phyloP scores from a whole-genome alignment of 2,113 vertebrate genomes.

The Salvelinus fontinalis region DNA sequence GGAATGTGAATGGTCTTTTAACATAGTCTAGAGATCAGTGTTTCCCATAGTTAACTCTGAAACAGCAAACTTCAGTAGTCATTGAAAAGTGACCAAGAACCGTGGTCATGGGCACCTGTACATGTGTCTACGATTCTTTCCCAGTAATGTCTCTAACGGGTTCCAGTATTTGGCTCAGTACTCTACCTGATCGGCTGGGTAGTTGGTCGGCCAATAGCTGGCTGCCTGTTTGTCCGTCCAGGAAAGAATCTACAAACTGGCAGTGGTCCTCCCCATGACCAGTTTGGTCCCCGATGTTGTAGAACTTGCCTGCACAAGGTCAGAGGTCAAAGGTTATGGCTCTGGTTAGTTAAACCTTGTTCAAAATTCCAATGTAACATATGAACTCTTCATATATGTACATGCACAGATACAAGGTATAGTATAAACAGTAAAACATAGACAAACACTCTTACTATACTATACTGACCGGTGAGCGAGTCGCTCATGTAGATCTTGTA shows the following conservation, averaged over 20 bases:
- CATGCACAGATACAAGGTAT: neutral
- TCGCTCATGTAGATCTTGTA: conserved; percentile 99
- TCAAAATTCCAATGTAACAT: too few species aligned
- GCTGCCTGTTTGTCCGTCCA: conserved; percentile 91
- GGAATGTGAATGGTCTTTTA: too few species aligned
- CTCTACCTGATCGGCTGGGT: conserved; percentile 80
- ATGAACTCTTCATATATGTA: too few species aligned
- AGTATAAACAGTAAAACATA: neutral
- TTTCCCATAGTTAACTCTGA: too few species aligned
- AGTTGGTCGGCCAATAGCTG: conserved; percentile 81
- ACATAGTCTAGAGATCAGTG: too few species aligned
- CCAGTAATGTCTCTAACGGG: too few species aligned
- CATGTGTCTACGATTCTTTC: too few species aligned
- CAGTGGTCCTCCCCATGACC: conserved; percentile 97
- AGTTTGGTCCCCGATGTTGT: conserved; percentile 94
- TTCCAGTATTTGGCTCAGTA: neutral
- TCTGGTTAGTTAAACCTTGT: neutral
- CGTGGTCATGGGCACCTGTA: neutral
- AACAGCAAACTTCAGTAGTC: neutral
- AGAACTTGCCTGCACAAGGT: conserved; percentile 85
- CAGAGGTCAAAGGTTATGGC: neutral
- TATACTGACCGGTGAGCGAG: conserved; percentile 86
- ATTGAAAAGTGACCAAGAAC: neutral
- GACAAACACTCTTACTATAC: neutral
- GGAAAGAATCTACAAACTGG: conserved; percentile 96